Evolutionary conservation across 2,888 invertebrate genomes (phyloP).

Genomic region (Neoascia interrupta): DNA sequence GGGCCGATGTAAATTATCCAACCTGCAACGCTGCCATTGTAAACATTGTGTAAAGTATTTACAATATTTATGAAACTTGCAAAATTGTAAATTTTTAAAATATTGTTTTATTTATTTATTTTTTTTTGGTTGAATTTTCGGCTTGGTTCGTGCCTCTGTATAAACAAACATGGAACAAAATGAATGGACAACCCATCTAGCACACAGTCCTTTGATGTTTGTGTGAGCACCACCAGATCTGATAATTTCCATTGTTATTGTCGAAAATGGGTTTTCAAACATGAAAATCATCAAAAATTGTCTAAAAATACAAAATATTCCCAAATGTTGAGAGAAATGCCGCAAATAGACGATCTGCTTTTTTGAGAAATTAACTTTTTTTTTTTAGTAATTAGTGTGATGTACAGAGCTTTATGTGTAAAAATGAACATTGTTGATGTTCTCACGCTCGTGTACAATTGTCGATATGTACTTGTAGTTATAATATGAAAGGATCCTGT

Average conservation of each 20-base stretch:
- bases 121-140: too few relatives aligned
- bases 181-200: conserved; percentile 21
- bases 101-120: too few relatives aligned
- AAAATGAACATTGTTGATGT: too few relatives aligned
- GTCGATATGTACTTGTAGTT: too few relatives aligned
- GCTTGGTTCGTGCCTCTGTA: conserved; percentile 8
- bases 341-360: conserved; percentile 26
- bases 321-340: not conserved
- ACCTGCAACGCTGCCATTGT: conserved; percentile 38
- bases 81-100: conserved; percentile 25
- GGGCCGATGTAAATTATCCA: conserved; percentile 9
- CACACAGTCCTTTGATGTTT: conserved; percentile 52
- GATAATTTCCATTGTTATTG: conserved; percentile 42
- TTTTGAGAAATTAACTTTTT: too few relatives aligned
- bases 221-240: conserved; percentile 5
- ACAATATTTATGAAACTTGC: conserved; percentile 23
- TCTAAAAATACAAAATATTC: too few relatives aligned
- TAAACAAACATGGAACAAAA: conserved; percentile 47
- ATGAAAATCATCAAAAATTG: too few relatives aligned
- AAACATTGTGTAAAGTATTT: conserved; percentile 44
- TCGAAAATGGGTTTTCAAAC: too few relatives aligned
- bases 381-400: conserved; percentile 47
- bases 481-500: conserved; percentile 3
- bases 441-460: too few relatives aligned
- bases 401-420: conserved; percentile 42